Base-by-base conservation (phyloP, 2,113 vertebrate species). In the Myocastor coypus region DNA sequence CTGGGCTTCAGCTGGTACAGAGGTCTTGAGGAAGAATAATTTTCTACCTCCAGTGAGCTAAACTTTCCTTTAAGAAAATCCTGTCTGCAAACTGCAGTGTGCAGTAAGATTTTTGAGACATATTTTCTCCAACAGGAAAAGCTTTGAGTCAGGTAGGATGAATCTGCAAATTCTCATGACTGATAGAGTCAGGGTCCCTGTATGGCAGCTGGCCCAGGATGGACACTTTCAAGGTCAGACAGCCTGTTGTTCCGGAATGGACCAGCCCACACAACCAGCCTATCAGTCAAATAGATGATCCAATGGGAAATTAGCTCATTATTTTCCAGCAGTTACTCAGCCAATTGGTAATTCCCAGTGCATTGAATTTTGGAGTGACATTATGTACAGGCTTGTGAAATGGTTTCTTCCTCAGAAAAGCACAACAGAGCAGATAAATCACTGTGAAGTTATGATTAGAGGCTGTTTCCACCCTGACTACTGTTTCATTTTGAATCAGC, bases 211-310 rank as follows among this genome's bases (percentile, higher is more conserved):
- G 93, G 71, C 97, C 96, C 37, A 19, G 40, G 83, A 46, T 81
- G 34, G 50, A 92, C 73, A 92, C 66, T 90, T 84, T 95, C 97
- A 96, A 98, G 97, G 97, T 97, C 96, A 91, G 77, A 95, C 50
- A 2, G 1, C 77, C 61, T 59, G 28, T 55, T 94, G 46, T 93
- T 82, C 82, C 52, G 20, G 64, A 95, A 91, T 66, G 87, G 89
- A 95, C 59, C 37, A 6, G 30, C 83, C 92, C 55, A 55, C 80
- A n/a, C 57, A 85, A 55, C 19, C 24, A 66, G 73, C 12, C 81
- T 94, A 78, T 75, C 89, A 89, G 34, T 96, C 80, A 97, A 95
- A 17, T 17, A 94, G 37, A 91, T 66, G 55, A 93, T 88, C 97
- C 97, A 97, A 91, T 96, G n/a, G 95, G 69, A 93, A 96, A 83